phyloP scores from a whole-genome alignment of 1,140 invertebrate species.

The Musca vetustissima region DNA sequence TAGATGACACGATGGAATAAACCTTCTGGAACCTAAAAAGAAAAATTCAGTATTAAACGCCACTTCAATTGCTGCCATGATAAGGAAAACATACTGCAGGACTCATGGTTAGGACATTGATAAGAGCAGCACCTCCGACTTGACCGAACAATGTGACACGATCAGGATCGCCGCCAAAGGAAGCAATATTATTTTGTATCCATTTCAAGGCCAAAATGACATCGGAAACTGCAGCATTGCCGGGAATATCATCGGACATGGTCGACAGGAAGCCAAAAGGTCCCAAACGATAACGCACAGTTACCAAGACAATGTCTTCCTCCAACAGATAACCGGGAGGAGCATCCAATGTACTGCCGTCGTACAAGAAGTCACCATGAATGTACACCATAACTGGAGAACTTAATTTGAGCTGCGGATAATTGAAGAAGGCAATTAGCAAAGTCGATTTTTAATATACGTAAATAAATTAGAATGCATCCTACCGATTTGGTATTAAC shows the following conservation, averaged over 20 bases:
- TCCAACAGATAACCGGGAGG: conserved; percentile 55
- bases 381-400: conserved; percentile 53
- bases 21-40: conserved; percentile 36
- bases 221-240: conserved; percentile 71
- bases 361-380: conserved; percentile 53
- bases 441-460: background rate
- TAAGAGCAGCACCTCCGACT: conserved; percentile 60
- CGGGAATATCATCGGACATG: conserved; percentile 58
- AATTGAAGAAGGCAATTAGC: background rate
- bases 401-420: background rate
- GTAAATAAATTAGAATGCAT: too few relatives aligned
- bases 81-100: conserved; percentile 33
- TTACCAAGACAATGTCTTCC: conserved; percentile 57
- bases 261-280: background rate
- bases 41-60: conserved; percentile 34
- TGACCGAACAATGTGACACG: conserved; percentile 65
- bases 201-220: conserved; percentile 64
- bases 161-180: conserved; percentile 68
- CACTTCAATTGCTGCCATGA: background rate
- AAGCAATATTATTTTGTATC: conserved; percentile 65
- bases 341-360: conserved; percentile 43
- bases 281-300: conserved; percentile 58
- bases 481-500: conserved; percentile 47
- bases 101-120: conserved; percentile 57
- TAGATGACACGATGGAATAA: conserved; percentile 61